Evolutionary conservation across 2,113 vertebrate species (phyloP).

Genomic region (Corythornis vintsioides): DNA sequence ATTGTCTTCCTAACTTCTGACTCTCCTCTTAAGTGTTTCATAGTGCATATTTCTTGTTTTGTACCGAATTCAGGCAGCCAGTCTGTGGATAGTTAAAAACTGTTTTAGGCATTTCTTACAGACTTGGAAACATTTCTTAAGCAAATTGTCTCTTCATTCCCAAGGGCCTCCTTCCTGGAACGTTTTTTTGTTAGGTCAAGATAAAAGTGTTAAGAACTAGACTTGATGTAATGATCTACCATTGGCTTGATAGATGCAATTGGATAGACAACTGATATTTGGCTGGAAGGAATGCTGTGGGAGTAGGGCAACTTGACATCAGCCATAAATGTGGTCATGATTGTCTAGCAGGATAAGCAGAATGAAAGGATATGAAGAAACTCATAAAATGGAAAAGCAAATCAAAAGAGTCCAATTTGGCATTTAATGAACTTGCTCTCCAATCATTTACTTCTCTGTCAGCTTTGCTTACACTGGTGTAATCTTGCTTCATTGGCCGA

Average conservation of each 20-base stretch:
- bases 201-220: not conserved
- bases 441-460: not conserved
- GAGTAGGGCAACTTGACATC: slow-evolving; percentile 15
- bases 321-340: not conserved
- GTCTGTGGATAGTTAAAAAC: not conserved
- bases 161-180: not conserved
- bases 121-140: not conserved
- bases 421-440: not conserved
- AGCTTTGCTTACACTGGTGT: not conserved
- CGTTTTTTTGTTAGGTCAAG: not conserved
- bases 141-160: not conserved
- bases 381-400: not conserved
- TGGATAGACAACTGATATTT: slow-evolving; percentile 15
- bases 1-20: not conserved
- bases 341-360: not conserved
- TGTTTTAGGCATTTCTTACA: not conserved
- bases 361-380: not conserved
- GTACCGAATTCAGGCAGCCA: not conserved
- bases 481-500: not conserved
- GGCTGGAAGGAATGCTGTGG: slow-evolving; percentile 19
- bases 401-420: not conserved
- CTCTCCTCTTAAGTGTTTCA: not conserved
- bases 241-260: not conserved
- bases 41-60: not conserved
- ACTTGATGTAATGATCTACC: not conserved